phyloP scores from a whole-genome alignment of 2,113 vertebrate species.

The Donacobius atricapilla region DNA sequence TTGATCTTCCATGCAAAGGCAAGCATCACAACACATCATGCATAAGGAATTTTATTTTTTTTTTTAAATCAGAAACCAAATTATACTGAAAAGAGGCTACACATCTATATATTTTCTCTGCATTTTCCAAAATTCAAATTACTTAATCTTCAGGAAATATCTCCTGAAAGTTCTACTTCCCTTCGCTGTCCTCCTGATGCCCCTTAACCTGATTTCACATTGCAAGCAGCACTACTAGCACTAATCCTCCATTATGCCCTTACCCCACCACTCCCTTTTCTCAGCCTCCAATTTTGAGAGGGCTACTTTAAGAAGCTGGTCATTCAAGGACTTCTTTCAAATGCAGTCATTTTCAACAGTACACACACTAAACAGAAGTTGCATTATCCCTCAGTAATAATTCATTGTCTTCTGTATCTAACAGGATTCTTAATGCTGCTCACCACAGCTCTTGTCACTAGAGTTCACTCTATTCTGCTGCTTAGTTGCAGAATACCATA shows the following conservation, averaged over 20 bases:
- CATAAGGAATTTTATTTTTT: too few relatives aligned
- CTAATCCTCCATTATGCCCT: accelerated
- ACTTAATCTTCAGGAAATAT: neutral
- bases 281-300: neutral
- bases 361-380: neutral
- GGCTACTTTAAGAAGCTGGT: neutral
- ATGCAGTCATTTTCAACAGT: neutral
- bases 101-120: neutral
- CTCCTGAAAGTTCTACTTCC: neutral
- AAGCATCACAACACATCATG: accelerated
- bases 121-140: neutral
- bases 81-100: neutral
- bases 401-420: neutral
- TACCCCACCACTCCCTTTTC: too few relatives aligned
- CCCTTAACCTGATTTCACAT: neutral
- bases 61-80: neutral
- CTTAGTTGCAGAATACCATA: neutral
- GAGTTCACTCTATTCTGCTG: neutral
- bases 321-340: neutral
- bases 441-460: neutral
- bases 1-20: neutral
- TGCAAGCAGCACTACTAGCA: neutral
- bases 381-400: neutral
- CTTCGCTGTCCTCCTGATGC: neutral
- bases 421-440: neutral